Evolutionary conservation across 1,140 invertebrate genomes (phyloP).

Genomic region (Acromyrmex echinatior): DNA sequence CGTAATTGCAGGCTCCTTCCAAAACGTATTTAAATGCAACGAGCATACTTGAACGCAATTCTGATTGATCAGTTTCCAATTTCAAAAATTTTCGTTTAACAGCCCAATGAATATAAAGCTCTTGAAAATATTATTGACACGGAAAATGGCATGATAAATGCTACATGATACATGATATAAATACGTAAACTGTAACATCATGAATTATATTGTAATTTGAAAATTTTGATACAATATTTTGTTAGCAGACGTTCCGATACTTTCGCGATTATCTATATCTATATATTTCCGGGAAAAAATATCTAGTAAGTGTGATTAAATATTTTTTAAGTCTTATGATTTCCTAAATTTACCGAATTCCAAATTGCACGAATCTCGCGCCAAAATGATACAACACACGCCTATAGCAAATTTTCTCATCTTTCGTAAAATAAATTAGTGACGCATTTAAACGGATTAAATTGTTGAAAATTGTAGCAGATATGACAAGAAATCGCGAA

Average conservation of each 20-base stretch:
- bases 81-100: background rate
- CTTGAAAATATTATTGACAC: background rate
- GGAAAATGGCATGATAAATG: background rate
- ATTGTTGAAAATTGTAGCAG: background rate
- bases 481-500: background rate
- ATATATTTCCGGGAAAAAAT: background rate
- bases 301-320: background rate
- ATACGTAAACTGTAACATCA: background rate
- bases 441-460: background rate
- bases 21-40: too few relatives aligned
- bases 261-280: background rate
- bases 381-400: background rate
- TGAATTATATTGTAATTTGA: background rate
- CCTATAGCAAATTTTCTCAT: background rate
- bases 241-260: background rate
- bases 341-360: background rate
- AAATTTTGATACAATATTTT: background rate
- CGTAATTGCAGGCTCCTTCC: too few relatives aligned
- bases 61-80: background rate
- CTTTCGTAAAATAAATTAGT: background rate
- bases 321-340: background rate
- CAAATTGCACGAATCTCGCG: background rate
- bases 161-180: background rate
- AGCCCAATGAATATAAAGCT: background rate
- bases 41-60: background rate